These are phyloP conservation scores for Daboia siamensis DNA, from an alignment of 2,113 vertebrate species.

Conservation along the genomic window DNA sequence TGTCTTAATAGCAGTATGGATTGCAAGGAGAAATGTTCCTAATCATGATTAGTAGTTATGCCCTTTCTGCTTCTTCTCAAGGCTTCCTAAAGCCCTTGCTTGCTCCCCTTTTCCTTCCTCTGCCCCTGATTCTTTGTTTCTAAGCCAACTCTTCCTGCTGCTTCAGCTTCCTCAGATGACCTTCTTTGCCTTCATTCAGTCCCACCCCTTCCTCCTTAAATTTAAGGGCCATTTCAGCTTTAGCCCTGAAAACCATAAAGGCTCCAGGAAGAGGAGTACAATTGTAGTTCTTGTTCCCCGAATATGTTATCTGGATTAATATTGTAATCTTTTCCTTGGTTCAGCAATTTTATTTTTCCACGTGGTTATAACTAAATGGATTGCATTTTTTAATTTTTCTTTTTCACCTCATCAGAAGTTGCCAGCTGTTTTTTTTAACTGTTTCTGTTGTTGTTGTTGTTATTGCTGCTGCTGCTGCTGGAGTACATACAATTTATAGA, in stretches of 20 bases:
- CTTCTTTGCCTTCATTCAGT: not conserved
- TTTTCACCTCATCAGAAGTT: not conserved
- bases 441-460: not conserved
- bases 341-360: not conserved
- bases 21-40: not conserved
- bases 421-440: not conserved
- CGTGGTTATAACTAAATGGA: not conserved
- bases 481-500: not conserved
- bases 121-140: not conserved
- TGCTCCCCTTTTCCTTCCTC: not conserved
- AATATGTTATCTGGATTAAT: not conserved
- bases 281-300: not conserved
- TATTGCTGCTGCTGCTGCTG: not conserved
- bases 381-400: not conserved
- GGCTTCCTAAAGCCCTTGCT: not conserved
- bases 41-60: not conserved
- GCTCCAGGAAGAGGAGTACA: not conserved
- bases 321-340: not conserved
- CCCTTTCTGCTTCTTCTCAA: not conserved
- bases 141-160: not conserved
- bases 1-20: not conserved
- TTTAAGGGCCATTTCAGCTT: not conserved
- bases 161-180: not conserved
- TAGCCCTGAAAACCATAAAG: not conserved
- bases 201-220: not conserved